Conservation (phyloP, 2,113 vertebrate species). For the Odontophorus gujanensis region DNA sequence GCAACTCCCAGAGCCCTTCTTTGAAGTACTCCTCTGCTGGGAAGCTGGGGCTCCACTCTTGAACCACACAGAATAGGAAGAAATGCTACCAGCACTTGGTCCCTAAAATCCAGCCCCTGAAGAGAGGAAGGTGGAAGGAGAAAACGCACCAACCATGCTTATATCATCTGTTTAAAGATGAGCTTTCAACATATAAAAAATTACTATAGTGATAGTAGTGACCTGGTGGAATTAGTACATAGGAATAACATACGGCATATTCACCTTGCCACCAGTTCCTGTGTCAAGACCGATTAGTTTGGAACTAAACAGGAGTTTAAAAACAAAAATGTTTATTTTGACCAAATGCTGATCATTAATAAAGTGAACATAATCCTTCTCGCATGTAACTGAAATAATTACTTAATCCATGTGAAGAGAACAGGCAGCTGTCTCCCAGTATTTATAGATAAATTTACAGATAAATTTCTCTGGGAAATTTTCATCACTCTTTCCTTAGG, state of each 20-base stretch:
- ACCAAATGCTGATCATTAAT: background rate
- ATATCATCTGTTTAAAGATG: background rate
- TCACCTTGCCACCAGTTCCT: background rate
- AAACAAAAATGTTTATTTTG: background rate
- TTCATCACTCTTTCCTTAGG: background rate
- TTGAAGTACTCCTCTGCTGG: background rate
- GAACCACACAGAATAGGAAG: fast-evolving
- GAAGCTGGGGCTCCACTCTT: background rate
- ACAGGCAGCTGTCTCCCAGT: background rate
- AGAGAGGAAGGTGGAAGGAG: background rate
- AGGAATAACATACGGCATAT: background rate
- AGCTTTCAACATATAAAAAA: background rate
- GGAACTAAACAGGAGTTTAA: background rate
- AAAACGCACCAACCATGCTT: background rate
- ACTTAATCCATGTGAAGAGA: background rate
- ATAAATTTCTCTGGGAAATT: background rate
- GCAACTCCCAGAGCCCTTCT: background rate
- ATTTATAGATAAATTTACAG: background rate
- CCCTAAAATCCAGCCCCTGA: background rate
- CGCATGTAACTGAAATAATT: background rate
- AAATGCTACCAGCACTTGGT: background rate
- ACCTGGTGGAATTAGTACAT: background rate
- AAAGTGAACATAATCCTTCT: background rate
- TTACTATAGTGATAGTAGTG: background rate
- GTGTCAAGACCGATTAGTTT: background rate